Evolutionary conservation across 2,797 vertebrate species (phyloP), one percentile per base, ranked within the genome.

Genomic region (Brachymystax lenok): DNA sequence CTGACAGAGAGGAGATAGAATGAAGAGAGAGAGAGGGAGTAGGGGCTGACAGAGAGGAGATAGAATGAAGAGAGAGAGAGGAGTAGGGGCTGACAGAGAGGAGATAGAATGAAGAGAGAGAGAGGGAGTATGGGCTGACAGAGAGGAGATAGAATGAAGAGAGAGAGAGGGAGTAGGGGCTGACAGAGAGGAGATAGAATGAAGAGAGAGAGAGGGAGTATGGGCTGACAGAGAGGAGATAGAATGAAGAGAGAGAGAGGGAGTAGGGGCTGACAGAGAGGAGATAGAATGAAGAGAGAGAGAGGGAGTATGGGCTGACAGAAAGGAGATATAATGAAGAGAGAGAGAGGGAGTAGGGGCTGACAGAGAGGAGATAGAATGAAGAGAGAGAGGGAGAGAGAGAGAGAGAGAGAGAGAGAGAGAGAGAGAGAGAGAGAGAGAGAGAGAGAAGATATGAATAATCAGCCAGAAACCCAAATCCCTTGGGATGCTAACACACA

Each of bases 371-470:
- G 56, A 50, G 76, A 52, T 77, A 67, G 77, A n/a, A n/a, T n/a
- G n/a, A n/a, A n/a, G n/a, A n/a, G n/a, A n/a, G n/a, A n/a, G n/a
- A 24, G 74, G 83, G 80, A 74, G 77, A 12, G 24, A 19, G 61
- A 80, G 84, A 69, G 84, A 2, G 28, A 33, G 28, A 19, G 14
- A 40, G 33, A 6, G 33, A 35, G 28, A 2, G 13, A 46, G 30
- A 50, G 59, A 64, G 74, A 24, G 67, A n/a, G 51, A 7, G 14
- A 13, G 50, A 3, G 64, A 33, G 27, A 1, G 52, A 56, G 67
- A 7, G 35, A 40, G 35, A 1, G 28, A 13, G 13, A 1, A 14
- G 61, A 64, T 21, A 64, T 8, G 12, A 28, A 64, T 28, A 64
- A 64, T 10, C 8, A 27, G 7, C 17, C 19, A 24, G 3, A 24